These are phyloP conservation scores for Zaprionus lachaisei DNA, from an alignment of 1,140 invertebrate genomes.

Conservation along the genomic window DNA sequence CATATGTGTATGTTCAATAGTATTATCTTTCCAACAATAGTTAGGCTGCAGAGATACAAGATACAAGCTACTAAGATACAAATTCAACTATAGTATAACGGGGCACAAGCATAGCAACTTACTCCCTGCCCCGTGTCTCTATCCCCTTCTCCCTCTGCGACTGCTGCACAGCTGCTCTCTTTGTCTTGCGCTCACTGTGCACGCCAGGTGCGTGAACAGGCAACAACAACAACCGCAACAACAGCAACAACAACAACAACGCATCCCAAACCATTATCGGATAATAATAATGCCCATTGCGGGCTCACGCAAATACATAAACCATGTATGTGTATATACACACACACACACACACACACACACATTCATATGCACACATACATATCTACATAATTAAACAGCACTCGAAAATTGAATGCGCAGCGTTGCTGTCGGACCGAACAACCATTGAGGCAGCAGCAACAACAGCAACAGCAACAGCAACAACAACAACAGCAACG, in stretches of 20 bases:
- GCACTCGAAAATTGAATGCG: slow-evolving; percentile 44
- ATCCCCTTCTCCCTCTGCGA: neutral
- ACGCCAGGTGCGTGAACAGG: slow-evolving; percentile 37
- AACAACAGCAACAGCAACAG: slow-evolving; percentile 19
- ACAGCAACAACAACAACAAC: slow-evolving; percentile 16
- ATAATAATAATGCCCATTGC: slow-evolving; percentile 41
- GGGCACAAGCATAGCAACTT: neutral
- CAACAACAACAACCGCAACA: slow-evolving; percentile 9
- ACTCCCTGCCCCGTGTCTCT: neutral
- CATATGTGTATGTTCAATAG: neutral
- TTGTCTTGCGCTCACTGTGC: neutral
- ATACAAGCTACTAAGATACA: neutral
- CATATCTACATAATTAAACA: slow-evolving; percentile 44
- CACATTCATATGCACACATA: slow-evolving; percentile 20
- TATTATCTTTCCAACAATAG: neutral
- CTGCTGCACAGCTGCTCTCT: slow-evolving; percentile 4
- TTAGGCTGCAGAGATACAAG: no score
- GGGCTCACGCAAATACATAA: slow-evolving; percentile 7
- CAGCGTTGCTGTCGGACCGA: neutral
- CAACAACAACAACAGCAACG: slow-evolving; percentile 26
- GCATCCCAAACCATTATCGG: slow-evolving; percentile 40
- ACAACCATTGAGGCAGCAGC: slow-evolving; percentile 8
- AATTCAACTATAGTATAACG: neutral
- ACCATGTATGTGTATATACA: neutral
- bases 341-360: neutral